phyloP scores from a whole-genome alignment of 1,140 invertebrate genomes.

The Charaxes varanes region DNA sequence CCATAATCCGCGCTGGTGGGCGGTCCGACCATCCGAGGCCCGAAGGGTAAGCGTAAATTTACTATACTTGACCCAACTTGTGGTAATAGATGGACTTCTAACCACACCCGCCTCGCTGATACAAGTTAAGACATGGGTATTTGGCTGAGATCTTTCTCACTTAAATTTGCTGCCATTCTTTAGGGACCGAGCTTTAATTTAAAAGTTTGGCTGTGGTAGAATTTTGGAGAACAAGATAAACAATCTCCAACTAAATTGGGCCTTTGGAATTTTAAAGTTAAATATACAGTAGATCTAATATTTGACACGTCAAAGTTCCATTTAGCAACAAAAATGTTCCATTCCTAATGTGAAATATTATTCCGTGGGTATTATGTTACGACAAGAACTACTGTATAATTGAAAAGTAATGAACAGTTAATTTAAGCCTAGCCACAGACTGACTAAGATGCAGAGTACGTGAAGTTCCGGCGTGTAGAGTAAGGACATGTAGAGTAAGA shows the following conservation, averaged over 20 bases:
- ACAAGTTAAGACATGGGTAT: slow-evolving; percentile 21
- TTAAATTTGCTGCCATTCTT: slow-evolving; percentile 23
- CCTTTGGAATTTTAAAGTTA: slow-evolving; percentile 2
- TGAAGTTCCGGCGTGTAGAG: too few species aligned
- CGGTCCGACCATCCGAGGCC: slow-evolving; percentile 17
- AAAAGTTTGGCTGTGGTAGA: slow-evolving; percentile 18
- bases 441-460: too few species aligned
- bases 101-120: slow-evolving; percentile 24
- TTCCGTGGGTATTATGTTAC: too few species aligned
- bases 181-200: slow-evolving; percentile 17
- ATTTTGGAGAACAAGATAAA: slow-evolving; percentile 10
- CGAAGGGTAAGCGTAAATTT: slow-evolving; percentile 27
- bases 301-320: too few species aligned
- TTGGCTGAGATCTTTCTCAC: slow-evolving; percentile 14
- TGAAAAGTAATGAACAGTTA: too few species aligned
- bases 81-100: slow-evolving; percentile 28
- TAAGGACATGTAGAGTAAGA: too few species aligned
- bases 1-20: slow-evolving; percentile 23
- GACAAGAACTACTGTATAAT: too few species aligned
- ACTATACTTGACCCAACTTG: slow-evolving; percentile 25
- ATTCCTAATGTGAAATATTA: too few species aligned
- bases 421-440: too few species aligned
- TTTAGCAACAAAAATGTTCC: too few species aligned
- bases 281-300: too few species aligned
- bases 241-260: slow-evolving; percentile 8